These are phyloP conservation scores for Panopea generosa DNA, from an alignment of 2,888 invertebrate species.

Conservation along the genomic window DNA sequence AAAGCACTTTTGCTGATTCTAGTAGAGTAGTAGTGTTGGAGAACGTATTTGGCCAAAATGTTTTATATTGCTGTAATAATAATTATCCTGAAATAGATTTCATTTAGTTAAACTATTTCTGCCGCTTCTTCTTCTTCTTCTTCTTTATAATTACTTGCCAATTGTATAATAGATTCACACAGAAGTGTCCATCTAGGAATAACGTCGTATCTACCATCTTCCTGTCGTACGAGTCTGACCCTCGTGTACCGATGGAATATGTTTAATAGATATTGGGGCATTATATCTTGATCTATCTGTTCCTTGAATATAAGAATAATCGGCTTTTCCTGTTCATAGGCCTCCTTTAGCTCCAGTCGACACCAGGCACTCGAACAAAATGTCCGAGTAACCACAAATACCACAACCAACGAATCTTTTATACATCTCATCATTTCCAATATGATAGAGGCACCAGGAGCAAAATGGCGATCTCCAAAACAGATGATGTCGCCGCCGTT, in stretches of 20 bases:
- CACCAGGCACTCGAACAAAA: not conserved
- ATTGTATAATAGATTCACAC: too few species aligned
- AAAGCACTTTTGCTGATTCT: too few species aligned
- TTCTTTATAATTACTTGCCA: too few species aligned
- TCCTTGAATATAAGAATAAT: not conserved
- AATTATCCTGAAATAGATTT: too few species aligned
- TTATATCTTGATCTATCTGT: not conserved
- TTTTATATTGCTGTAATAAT: too few species aligned
- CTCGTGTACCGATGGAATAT: not conserved
- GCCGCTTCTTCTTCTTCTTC: too few species aligned
- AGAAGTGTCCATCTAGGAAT: too few species aligned
- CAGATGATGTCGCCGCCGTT: not conserved
- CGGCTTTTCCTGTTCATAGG: not conserved
- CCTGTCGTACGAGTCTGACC: not conserved
- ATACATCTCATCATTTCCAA: not conserved
- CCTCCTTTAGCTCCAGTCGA: not conserved
- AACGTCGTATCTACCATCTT: not conserved
- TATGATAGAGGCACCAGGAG: not conserved
- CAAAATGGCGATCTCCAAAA: not conserved
- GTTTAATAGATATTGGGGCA: not conserved
- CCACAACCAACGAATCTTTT: slow-evolving; percentile 3
- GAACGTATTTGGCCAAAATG: too few species aligned
- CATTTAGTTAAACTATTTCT: too few species aligned
- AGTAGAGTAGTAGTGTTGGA: too few species aligned
- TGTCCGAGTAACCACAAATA: not conserved